phyloP scores from a whole-genome alignment of 2,797 vertebrate genomes.

The Hydrocynus forskahlii region DNA sequence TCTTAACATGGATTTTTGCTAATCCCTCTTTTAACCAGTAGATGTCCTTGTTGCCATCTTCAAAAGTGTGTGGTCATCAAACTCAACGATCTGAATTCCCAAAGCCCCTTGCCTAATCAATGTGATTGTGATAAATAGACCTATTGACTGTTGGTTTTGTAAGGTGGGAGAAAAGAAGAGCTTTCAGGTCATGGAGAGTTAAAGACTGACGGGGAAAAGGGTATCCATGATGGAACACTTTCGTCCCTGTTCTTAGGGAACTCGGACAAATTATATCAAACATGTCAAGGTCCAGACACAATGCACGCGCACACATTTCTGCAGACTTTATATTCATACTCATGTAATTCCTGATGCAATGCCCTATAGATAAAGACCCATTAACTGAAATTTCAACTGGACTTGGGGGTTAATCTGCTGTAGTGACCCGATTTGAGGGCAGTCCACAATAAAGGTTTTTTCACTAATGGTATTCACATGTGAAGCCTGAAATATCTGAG shows the following conservation, averaged over 20 bases:
- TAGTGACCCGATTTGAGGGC: no score
- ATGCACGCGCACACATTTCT: neutral
- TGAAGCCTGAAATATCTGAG: no score
- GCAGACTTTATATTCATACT: conserved; percentile 1
- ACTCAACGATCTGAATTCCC: conserved; percentile 13
- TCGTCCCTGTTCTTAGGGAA: neutral
- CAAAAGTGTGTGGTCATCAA: conserved; percentile 3
- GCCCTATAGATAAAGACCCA: neutral
- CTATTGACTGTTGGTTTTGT: conserved; percentile 43
- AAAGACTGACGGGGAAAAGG: neutral
- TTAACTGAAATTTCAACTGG: neutral
- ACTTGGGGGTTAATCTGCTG: neutral
- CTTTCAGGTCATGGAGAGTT: conserved; percentile 29
- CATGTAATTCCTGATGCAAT: neutral
- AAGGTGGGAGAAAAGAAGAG: conserved; percentile 4
- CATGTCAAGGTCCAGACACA: neutral
- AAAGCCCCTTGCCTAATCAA: neutral
- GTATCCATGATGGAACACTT: neutral
- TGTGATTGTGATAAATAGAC: conserved; percentile 42
- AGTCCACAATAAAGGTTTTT: no score
- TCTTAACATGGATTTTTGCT: neutral
- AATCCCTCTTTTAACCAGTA: conserved; percentile 49
- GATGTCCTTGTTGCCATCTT: conserved; percentile 57
- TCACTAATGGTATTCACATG: no score
- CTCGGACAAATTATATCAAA: conserved; percentile 1